Percentiles rank a stretch among this genome's conserved stretches.
phyloP scores from a whole-genome alignment of 1,140 invertebrate genomes.

The Drosophila pachea region DNA sequence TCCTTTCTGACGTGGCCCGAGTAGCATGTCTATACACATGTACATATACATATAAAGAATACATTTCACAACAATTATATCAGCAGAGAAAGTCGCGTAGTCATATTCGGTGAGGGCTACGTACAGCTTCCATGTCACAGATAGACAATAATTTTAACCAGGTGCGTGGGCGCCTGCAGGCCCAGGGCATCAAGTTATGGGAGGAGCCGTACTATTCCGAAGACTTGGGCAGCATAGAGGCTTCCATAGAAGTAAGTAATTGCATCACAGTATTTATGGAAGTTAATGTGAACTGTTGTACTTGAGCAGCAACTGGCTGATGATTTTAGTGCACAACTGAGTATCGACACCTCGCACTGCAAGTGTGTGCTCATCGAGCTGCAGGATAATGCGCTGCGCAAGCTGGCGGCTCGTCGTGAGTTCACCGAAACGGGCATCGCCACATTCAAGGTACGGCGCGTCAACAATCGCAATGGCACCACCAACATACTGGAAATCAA shows the following conservation, averaged over 20 bases:
- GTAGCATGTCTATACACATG: neutral
- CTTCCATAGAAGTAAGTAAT: slow-evolving; percentile 79
- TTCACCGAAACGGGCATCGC: slow-evolving; percentile 83
- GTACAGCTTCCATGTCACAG: slow-evolving; percentile 54
- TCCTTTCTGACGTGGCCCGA: slow-evolving; percentile 13
- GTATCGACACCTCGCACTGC: slow-evolving; percentile 80
- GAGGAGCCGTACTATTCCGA: slow-evolving; percentile 83
- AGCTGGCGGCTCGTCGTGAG: slow-evolving; percentile 82
- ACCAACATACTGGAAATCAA: slow-evolving; percentile 66
- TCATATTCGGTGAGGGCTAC: slow-evolving; percentile 3
- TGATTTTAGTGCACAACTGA: slow-evolving; percentile 76
- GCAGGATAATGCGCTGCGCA: slow-evolving; percentile 84
- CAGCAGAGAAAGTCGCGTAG: slow-evolving; percentile 5
- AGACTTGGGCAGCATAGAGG: slow-evolving; percentile 73
- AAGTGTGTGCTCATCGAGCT: slow-evolving; percentile 81
- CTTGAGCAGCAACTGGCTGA: slow-evolving; percentile 81
- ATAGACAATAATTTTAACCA: slow-evolving; percentile 83
- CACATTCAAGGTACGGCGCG: slow-evolving; percentile 70
- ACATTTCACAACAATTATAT: neutral
- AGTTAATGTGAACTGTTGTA: neutral
- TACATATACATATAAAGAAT: neutral
- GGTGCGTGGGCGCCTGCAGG: slow-evolving; percentile 83
- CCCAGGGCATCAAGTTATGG: slow-evolving; percentile 86
- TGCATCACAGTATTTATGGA: neutral
- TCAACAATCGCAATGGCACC: slow-evolving; percentile 64